These are phyloP conservation scores for Ooceraea biroi DNA, from an alignment of 1,140 invertebrate species.

Conservation along the genomic window DNA sequence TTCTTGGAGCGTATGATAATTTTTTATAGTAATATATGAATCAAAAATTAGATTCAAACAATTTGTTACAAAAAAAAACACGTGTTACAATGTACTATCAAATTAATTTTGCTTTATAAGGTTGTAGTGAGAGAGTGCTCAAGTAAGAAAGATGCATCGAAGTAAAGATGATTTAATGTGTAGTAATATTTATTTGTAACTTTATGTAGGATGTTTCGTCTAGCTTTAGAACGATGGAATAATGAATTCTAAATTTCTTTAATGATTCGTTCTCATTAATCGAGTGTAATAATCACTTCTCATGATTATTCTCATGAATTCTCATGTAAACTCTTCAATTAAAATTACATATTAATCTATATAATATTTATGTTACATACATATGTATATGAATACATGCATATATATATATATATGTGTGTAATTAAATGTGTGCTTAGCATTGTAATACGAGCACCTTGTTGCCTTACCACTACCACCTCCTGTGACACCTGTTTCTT, in stretches of 20 bases:
- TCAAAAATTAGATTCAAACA: constrained; percentile 8
- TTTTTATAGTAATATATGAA: neutral
- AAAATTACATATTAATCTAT: constrained; percentile 9
- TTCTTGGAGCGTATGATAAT: neutral
- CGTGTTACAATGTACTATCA: neutral
- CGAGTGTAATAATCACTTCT: constrained; percentile 47
- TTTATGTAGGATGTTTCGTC: constrained; percentile 40
- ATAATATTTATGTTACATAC: constrained; percentile 26
- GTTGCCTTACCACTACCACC: constrained; percentile 81
- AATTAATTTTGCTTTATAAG: constrained; percentile 60
- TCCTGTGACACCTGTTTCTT: constrained; percentile 72
- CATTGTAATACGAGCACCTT: constrained; percentile 70
- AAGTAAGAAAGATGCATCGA: constrained; percentile 41
- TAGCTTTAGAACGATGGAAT: constrained; percentile 35
- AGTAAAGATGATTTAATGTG: constrained; percentile 16
- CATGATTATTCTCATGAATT: too few relatives aligned
- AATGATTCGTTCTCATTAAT: neutral
- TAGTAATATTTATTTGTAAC: constrained; percentile 15
- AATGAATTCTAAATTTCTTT: neutral
- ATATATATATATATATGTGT: constrained; percentile 46
- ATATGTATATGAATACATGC: constrained; percentile 22
- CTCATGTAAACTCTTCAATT: too few relatives aligned
- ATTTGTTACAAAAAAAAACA: neutral
- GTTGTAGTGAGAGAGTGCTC: constrained; percentile 82
- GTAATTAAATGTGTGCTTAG: constrained; percentile 62